Evolutionary conservation across 2,797 vertebrate genomes (phyloP).

Genomic region (Pteronotus mesoamericanus): DNA sequence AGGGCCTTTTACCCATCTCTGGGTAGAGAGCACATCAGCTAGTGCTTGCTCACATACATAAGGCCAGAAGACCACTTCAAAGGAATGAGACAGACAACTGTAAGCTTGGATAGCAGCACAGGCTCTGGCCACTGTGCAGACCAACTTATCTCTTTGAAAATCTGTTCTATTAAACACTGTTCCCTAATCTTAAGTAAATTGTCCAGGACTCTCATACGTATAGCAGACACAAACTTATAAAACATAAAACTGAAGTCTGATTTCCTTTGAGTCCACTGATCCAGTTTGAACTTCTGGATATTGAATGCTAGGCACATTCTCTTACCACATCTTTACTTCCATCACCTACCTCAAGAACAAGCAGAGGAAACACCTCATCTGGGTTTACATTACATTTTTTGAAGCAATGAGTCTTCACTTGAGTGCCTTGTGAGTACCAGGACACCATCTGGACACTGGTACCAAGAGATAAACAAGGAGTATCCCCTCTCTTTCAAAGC

Average conservation of each 20-base stretch:
- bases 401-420: not conserved
- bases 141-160: not conserved
- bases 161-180: not conserved
- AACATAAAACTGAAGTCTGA: not conserved
- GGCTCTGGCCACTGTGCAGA: not conserved
- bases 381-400: not conserved
- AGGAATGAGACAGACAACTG: not conserved
- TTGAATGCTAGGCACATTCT: not conserved
- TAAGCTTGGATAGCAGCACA: not conserved
- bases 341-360: not conserved
- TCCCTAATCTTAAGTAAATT: not conserved
- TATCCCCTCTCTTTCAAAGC: not conserved
- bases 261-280: not conserved
- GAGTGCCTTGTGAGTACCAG: not conserved
- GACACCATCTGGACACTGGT: not conserved
- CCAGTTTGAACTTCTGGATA: not conserved
- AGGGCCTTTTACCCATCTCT: not conserved
- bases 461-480: not conserved
- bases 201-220: not conserved
- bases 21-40: not conserved
- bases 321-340: not conserved
- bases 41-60: not conserved
- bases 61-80: not conserved
- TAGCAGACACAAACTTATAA: not conserved
- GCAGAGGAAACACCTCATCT: not conserved